Conservation (phyloP, 2,113 vertebrate species). For the Siphamia tubifer region DNA sequence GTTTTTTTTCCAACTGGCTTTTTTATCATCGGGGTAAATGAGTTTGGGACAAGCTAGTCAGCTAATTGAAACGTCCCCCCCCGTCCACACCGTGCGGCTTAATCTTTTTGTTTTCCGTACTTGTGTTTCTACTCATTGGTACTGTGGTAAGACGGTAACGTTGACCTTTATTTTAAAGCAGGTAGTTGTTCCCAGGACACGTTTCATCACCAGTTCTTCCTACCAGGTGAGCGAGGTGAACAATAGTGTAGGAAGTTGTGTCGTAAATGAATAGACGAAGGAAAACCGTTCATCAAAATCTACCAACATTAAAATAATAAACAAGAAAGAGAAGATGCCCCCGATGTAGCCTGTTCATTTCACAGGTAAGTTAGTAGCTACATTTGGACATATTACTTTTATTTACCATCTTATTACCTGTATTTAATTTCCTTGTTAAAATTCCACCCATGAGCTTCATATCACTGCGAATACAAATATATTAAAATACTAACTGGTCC, state of each 20-base stretch:
- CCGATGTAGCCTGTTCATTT: background rate
- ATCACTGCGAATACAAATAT: no score
- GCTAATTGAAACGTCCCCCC: accelerated
- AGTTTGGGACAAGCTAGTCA: background rate
- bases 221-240: constrained; percentile 32
- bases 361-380: background rate
- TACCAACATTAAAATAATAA: background rate
- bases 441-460: no score
- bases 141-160: background rate
- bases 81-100: accelerated
- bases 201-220: background rate
- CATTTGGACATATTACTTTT: no score
- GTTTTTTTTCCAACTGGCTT: background rate
- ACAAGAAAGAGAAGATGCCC: background rate
- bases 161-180: background rate
- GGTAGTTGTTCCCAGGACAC: background rate
- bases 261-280: background rate
- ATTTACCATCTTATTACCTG: no score
- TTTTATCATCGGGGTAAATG: background rate
- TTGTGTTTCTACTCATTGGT: no score
- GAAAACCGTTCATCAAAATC: background rate
- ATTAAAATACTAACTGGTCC: background rate
- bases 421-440: no score
- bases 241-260: background rate
- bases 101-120: background rate